phyloP scores from a whole-genome alignment of 2,888 invertebrate genomes.

The Eupithecia dodoneata region DNA sequence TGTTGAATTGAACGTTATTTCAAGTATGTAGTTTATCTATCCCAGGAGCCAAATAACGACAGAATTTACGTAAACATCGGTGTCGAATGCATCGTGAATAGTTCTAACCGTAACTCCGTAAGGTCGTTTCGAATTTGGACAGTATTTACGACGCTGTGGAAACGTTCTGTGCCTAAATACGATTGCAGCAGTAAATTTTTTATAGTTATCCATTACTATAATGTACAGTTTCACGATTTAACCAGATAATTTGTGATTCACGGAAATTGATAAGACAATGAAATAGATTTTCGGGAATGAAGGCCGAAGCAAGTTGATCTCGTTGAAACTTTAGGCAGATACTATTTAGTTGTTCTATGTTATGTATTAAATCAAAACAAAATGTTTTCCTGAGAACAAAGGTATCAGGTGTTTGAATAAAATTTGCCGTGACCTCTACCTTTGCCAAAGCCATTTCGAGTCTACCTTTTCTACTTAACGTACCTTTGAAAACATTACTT shows the following conservation, averaged over 20 bases:
- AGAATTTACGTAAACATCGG: conserved; percentile 37
- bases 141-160: conserved; percentile 65
- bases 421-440: not conserved
- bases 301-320: not conserved
- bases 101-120: conserved; percentile 32
- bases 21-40: conserved; percentile 4
- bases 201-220: conserved; percentile 64
- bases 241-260: conserved; percentile 54
- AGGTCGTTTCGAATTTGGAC: conserved; percentile 56
- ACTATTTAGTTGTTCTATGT: not conserved
- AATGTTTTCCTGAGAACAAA: not conserved
- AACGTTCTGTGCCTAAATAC: conserved; percentile 55
- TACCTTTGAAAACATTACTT: conserved; percentile 7
- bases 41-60: conserved; percentile 23
- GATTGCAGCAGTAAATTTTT: conserved; percentile 61
- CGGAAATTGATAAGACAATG: conserved; percentile 35
- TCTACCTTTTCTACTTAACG: conserved; percentile 6
- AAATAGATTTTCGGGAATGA: not conserved
- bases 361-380: not conserved
- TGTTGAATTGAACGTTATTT: not conserved
- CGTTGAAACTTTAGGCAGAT: not conserved
- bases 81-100: conserved; percentile 40
- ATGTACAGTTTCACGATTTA: conserved; percentile 64
- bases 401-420: not conserved
- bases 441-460: not conserved